A percentile compares a stretch with the other conserved stretches of the same genome.
These are phyloP conservation scores for Ceyx melanurus DNA, from an alignment of 2,113 vertebrate species.

Conservation along the genomic window DNA sequence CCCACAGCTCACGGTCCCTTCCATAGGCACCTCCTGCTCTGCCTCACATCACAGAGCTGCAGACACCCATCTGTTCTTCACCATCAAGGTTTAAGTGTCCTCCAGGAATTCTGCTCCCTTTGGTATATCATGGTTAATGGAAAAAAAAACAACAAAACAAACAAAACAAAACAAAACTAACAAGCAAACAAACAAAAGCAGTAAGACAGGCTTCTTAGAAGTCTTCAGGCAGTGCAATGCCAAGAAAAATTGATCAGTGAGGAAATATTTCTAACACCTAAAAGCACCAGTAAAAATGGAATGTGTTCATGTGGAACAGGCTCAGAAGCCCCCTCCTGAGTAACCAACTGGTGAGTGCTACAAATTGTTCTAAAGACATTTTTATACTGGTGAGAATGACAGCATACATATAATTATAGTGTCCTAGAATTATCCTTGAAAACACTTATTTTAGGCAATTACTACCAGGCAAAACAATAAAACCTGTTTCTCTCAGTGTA, in stretches of 20 bases:
- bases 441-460: background rate
- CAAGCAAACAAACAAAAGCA: background rate
- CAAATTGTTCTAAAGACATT: background rate
- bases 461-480: background rate
- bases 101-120: background rate
- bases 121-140: background rate
- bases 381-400: background rate
- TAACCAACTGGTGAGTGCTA: background rate
- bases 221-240: background rate
- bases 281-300: background rate
- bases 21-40: background rate
- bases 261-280: background rate
- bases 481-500: background rate
- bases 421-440: background rate
- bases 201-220: background rate
- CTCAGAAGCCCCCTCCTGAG: background rate
- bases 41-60: accelerated
- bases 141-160: background rate
- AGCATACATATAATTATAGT: background rate
- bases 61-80: background rate
- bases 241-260: background rate
- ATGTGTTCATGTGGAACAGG: background rate
- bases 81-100: background rate
- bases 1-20: background rate
- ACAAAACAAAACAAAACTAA: no score